A percentile compares a stretch with the other conserved stretches of the same genome.
phyloP scores from a whole-genome alignment of 2,797 vertebrate genomes.

The Morelia viridis region DNA sequence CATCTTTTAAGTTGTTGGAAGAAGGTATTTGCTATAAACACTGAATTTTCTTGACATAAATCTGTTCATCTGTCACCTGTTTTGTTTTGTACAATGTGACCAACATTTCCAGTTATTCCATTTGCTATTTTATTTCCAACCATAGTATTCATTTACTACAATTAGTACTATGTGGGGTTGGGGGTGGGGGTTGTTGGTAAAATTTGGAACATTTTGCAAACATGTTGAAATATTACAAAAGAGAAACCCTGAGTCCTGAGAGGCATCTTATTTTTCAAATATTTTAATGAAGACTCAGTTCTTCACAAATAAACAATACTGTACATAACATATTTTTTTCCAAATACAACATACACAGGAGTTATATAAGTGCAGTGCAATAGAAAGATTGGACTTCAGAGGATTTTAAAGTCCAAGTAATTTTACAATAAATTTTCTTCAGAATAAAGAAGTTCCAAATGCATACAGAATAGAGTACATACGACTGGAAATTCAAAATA shows the following conservation, averaged over 20 bases:
- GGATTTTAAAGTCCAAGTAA: not conserved
- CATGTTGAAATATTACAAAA: not conserved
- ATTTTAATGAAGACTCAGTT: not conserved
- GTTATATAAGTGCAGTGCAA: not conserved
- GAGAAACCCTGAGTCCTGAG: not conserved
- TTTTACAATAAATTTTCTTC: not conserved
- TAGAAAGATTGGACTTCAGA: not conserved
- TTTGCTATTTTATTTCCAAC: not conserved
- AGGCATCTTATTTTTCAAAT: not conserved
- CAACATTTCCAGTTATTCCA: not conserved
- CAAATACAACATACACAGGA: not conserved
- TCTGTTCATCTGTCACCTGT: not conserved
- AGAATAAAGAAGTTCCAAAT: not conserved
- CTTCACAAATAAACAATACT: not conserved
- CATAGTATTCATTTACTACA: not conserved
- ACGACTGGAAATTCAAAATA: constrained; percentile 18
- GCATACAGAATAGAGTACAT: not conserved
- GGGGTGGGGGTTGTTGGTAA: not conserved
- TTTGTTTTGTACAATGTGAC: not conserved
- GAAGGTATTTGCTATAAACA: not conserved
- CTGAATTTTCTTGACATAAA: not conserved
- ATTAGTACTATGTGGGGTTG: not conserved
- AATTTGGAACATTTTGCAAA: not conserved
- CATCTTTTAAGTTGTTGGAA: not conserved
- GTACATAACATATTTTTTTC: not conserved